Conservation (phyloP, 2,113 vertebrate species). For the Zosterops japonicus region DNA sequence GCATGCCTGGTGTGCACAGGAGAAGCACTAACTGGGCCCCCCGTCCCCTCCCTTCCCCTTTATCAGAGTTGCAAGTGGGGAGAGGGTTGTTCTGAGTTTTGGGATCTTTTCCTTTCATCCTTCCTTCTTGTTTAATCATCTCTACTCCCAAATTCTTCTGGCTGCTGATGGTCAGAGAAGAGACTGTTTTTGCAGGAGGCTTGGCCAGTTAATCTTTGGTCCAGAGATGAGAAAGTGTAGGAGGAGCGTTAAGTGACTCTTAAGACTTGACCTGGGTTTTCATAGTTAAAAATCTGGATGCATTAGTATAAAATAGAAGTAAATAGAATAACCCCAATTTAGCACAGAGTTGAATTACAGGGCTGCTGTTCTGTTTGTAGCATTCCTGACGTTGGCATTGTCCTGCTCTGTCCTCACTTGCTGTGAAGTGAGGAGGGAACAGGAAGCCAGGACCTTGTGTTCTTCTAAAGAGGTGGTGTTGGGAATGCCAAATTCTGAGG, state of each 20-base stretch:
- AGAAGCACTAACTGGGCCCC: neutral
- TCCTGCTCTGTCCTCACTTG: neutral
- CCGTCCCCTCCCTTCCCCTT: accelerated
- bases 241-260: neutral
- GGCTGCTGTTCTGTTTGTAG: neutral
- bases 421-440: neutral
- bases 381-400: accelerated
- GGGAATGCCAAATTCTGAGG: neutral
- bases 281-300: neutral
- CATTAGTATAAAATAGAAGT: neutral
- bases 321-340: neutral
- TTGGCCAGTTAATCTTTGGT: neutral
- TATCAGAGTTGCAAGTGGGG: neutral
- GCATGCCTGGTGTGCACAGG: neutral
- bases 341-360: neutral
- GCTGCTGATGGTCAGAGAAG: neutral
- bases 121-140: neutral
- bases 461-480: neutral
- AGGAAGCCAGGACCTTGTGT: neutral
- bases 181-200: neutral
- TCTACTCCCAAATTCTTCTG: neutral
- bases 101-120: neutral
- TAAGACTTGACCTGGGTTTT: neutral
- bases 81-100: neutral
- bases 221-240: neutral